These are phyloP conservation scores for Acromyrmex charruanus DNA, from an alignment of 1,140 invertebrate species.

Conservation along the genomic window DNA sequence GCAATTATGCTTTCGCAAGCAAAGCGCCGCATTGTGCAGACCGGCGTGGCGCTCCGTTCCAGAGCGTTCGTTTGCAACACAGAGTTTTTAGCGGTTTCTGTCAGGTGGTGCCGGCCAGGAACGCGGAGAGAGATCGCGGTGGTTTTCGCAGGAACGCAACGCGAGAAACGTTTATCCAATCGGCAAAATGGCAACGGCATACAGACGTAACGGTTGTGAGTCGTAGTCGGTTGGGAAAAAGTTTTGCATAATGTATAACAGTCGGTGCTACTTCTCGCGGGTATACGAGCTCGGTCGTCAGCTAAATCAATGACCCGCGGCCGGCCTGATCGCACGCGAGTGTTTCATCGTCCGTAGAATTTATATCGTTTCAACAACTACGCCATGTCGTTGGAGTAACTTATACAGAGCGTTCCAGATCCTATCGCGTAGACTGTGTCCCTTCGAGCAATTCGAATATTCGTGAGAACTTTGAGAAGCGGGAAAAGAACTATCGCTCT, in stretches of 20 bases:
- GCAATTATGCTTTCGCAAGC: conserved; percentile 51
- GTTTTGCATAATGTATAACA: conserved; percentile 74
- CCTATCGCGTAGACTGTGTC: neutral
- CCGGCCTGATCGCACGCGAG: conserved; percentile 59
- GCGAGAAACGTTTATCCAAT: conserved; percentile 38
- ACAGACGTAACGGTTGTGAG: conserved; percentile 17
- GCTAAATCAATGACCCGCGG: conserved; percentile 74
- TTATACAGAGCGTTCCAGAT: neutral
- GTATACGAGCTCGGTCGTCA: conserved; percentile 57
- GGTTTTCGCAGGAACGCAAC: conserved; percentile 19
- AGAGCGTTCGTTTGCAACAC: neutral
- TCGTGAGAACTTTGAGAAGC: neutral
- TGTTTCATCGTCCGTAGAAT: conserved; percentile 70
- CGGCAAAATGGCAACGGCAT: conserved; percentile 12
- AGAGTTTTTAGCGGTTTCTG: conserved; percentile 17
- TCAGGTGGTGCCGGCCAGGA: neutral
- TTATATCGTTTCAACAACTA: conserved; percentile 64
- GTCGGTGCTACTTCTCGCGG: conserved; percentile 46
- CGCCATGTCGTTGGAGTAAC: conserved; percentile 34
- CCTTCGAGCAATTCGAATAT: neutral
- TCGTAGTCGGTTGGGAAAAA: conserved; percentile 50
- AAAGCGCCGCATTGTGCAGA: conserved; percentile 21
- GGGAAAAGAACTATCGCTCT: neutral
- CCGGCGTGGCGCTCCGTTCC: neutral
- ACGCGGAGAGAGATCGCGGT: conserved; percentile 8